Percentiles rank a stretch among this genome's conserved stretches.
Evolutionary conservation across 1,140 invertebrate genomes (phyloP).

Genomic region (Heliconius hermathena): DNA sequence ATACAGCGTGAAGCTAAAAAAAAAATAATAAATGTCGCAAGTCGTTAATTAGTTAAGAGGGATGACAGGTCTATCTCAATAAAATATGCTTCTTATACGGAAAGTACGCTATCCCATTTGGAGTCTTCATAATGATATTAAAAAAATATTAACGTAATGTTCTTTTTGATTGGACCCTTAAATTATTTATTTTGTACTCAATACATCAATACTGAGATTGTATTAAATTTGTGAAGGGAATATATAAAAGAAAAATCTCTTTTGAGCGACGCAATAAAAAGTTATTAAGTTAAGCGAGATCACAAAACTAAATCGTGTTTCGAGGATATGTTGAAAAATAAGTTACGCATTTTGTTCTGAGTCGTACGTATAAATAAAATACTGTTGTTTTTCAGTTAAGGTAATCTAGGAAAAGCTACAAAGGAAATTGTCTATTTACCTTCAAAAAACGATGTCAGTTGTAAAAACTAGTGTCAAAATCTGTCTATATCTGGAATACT

Average conservation of each 20-base stretch:
- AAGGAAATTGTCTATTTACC: no score
- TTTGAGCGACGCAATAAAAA: not conserved
- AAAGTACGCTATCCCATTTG: no score
- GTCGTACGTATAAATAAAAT: conserved; percentile 1
- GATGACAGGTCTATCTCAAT: no score
- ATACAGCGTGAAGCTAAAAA: no score
- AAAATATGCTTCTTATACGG: no score
- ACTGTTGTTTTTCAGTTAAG: not conserved
- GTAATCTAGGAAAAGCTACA: not conserved
- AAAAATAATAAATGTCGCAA: no score
- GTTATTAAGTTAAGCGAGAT: conserved; percentile 1
- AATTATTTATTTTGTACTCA: not conserved
- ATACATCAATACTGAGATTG: not conserved
- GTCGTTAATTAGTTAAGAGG: no score
- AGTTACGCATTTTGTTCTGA: not conserved
- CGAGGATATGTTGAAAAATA: not conserved
- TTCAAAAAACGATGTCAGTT: no score
- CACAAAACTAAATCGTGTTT: not conserved
- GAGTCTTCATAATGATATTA: not conserved
- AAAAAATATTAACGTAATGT: not conserved
- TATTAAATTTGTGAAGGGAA: not conserved
- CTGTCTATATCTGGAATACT: no score
- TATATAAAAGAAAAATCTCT: not conserved
- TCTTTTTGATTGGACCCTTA: not conserved
- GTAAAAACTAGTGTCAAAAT: no score